A percentile compares a stretch with the other conserved stretches of the same genome.
Evolutionary conservation across 2,888 invertebrate genomes (phyloP).

Genomic region (Pristionchus maxplancki): DNA sequence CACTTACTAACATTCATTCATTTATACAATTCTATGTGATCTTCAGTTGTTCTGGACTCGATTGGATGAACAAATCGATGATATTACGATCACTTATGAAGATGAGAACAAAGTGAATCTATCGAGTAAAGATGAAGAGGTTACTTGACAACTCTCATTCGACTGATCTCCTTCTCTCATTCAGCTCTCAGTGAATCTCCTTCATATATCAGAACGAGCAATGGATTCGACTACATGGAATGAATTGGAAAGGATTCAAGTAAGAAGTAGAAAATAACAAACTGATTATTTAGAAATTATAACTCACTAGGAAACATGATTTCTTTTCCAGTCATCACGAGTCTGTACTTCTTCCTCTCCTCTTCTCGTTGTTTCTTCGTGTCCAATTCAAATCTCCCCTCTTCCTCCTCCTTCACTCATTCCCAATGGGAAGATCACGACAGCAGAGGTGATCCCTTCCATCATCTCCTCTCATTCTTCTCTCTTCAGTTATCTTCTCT

Average conservation of each 20-base stretch:
- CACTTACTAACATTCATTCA: no score
- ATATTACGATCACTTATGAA: not conserved
- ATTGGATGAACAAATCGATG: constrained; percentile 36
- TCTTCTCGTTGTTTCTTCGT: constrained; percentile 17
- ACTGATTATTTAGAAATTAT: no score
- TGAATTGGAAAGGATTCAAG: constrained; percentile 75
- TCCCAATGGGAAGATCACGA: not conserved
- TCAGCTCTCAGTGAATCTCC: constrained; percentile 68
- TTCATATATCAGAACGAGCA: constrained; percentile 61
- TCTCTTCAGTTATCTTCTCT: not conserved
- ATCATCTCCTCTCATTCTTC: not conserved
- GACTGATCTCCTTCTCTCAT: not conserved
- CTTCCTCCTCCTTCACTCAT: constrained; percentile 44
- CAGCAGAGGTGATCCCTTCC: not conserved
- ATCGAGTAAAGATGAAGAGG: constrained; percentile 64
- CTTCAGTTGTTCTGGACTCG: constrained; percentile 43
- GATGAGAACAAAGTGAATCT: constrained; percentile 53
- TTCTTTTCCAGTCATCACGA: constrained; percentile 47
- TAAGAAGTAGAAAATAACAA: no score
- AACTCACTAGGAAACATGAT: not conserved
- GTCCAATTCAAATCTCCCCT: not conserved
- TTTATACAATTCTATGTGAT: not conserved
- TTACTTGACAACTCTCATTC: no score
- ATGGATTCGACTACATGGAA: constrained; percentile 72
- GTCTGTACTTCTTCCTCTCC: constrained; percentile 37